phyloP scores from a whole-genome alignment of 2,888 invertebrate genomes.

The Andricus curvator region DNA sequence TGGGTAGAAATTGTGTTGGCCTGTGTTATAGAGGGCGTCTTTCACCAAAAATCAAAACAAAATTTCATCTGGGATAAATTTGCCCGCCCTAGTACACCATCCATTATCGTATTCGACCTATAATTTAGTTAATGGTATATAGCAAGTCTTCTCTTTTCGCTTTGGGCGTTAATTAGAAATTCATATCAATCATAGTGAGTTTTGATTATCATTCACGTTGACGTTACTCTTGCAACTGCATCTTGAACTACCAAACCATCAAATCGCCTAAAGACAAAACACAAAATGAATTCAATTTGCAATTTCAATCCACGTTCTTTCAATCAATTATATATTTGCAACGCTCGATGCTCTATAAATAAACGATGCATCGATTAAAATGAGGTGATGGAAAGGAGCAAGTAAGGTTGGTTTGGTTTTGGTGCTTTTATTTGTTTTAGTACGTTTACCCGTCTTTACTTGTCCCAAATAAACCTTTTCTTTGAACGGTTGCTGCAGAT shows the following conservation, averaged over 20 bases:
- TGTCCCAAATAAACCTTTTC: conserved; percentile 23
- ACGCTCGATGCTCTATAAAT: conserved; percentile 26
- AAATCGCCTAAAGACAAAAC: neutral
- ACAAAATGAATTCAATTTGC: conserved; percentile 3
- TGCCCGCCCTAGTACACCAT: neutral
- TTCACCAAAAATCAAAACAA: too few species aligned
- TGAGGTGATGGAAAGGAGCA: conserved; percentile 12
- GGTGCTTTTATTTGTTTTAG: neutral
- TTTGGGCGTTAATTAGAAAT: conserved; percentile 24
- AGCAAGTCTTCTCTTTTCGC: conserved; percentile 17
- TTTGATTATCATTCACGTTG: conserved; percentile 25
- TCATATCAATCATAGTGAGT: conserved; percentile 21
- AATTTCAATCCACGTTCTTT: neutral
- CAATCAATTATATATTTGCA: conserved; percentile 21
- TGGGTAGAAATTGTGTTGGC: too few species aligned
- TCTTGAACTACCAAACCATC: neutral
- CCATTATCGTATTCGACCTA: neutral
- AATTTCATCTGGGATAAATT: too few species aligned
- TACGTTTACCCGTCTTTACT: neutral
- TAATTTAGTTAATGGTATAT: conserved; percentile 6
- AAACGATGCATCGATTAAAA: conserved; percentile 34
- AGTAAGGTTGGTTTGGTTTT: neutral
- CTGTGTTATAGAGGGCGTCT: too few species aligned
- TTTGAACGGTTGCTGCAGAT: neutral
- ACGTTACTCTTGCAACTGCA: neutral